Base-by-base conservation (phyloP, 2,113 vertebrate species). In the Seriola rivoliana region DNA sequence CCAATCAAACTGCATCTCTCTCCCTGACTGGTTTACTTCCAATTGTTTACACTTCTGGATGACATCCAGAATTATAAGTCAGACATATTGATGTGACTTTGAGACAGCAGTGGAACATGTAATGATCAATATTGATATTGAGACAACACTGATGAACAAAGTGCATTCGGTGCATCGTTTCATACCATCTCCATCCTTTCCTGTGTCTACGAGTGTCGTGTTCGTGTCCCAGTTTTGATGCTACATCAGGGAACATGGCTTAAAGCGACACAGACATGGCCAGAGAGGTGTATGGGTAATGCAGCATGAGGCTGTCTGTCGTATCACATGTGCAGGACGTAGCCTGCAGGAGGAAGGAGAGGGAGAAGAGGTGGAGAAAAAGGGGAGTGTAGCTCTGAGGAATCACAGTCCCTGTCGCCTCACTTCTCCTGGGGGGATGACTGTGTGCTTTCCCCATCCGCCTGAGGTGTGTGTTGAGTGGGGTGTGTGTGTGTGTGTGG, bases 211-310 rank as follows among this genome's bases (percentile, higher is more conserved):
- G 50, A 70, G 74, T 73, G 89, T 85, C 71, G 74, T 29, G 81
- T 78, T 46, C 23, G 78, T 89, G 90, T 87, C 91, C 93, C 90
- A 90, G 75, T 91, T 93, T 87, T 82, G 87, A 90, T 81, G 89
- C 80, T 69, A 50, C 86, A 88, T 88, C 68, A 84, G 82, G 46
- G 83, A 87, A 88, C 88, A 86, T 93, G 84, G 89, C 90, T 91
- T 0, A 11, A 4, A 92, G 91, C 86, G 40, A 64, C 75, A 50
- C 80, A 84, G 62, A 79, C 91, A 81, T 67, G 80, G 86, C 84
- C 82, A 85, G 59, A 88, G 90, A 92, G 89, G 88, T 90, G 85
- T 88, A 88, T 88, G 92, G 85, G 80, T 92, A 93, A 93, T 92
- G 90, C 86, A 73, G 88, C 90, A 80, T 90, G 89, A 92, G 91